phyloP scores from a whole-genome alignment of 1,140 invertebrate genomes.

The Pararge aegeria region DNA sequence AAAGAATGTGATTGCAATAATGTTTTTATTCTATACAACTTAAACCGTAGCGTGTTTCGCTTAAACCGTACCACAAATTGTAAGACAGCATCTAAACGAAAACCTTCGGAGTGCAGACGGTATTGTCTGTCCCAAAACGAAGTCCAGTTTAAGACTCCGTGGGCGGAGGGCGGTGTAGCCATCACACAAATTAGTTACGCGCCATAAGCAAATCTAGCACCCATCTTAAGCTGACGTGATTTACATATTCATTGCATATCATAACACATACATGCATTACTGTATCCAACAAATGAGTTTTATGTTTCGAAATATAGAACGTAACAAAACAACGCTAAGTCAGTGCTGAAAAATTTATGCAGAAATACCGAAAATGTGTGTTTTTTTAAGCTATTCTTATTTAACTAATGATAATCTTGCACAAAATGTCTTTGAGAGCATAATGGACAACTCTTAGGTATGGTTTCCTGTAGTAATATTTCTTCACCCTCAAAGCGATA shows the following conservation, averaged over 20 bases:
- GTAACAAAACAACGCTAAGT: background rate
- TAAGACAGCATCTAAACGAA: background rate
- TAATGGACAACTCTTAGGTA: too few relatives aligned
- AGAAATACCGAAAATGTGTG: too few relatives aligned
- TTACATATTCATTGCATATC: conserved; percentile 19
- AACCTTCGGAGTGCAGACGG: conserved; percentile 6
- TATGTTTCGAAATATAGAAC: background rate
- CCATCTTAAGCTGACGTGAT: conserved; percentile 14
- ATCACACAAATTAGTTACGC: conserved; percentile 30
- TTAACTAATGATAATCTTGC: too few relatives aligned
- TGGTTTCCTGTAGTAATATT: too few relatives aligned
- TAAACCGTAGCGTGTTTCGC: background rate
- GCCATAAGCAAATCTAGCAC: conserved; percentile 15
- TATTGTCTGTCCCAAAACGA: conserved; percentile 16
- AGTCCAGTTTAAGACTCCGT: conserved; percentile 11
- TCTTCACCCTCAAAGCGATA: too few relatives aligned
- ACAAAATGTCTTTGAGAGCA: too few relatives aligned
- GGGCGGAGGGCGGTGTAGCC: conserved; percentile 28
- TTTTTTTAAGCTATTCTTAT: too few relatives aligned
- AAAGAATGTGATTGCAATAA: too few relatives aligned
- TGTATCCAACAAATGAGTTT: background rate
- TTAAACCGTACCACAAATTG: background rate
- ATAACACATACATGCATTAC: background rate
- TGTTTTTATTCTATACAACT: too few relatives aligned
- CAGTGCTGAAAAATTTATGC: too few relatives aligned